Evolutionary conservation across 2,888 invertebrate species (phyloP).

Genomic region (Heliconius ethilla): DNA sequence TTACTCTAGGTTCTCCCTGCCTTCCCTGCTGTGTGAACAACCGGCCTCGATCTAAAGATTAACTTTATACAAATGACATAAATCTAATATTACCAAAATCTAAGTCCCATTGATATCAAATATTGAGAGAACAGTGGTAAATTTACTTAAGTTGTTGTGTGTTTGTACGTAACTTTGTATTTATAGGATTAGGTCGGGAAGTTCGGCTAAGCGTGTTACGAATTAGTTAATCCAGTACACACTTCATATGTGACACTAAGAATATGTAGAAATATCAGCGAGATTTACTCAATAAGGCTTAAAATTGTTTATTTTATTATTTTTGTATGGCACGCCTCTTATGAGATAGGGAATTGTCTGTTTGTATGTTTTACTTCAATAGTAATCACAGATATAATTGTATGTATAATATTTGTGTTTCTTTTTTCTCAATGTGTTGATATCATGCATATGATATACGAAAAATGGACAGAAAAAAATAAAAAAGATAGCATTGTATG

Average conservation of each 20-base stretch:
- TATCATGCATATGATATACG: too few relatives aligned
- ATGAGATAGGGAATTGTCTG: not conserved
- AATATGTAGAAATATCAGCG: conserved; percentile 6
- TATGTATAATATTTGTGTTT: too few relatives aligned
- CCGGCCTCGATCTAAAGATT: too few relatives aligned
- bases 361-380: too few relatives aligned
- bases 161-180: conserved; percentile 28
- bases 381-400: too few relatives aligned
- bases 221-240: conserved; percentile 35
- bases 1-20: too few relatives aligned
- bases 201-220: conserved; percentile 31
- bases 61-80: not conserved
- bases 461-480: too few relatives aligned
- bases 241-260: not conserved
- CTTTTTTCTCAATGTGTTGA: too few relatives aligned
- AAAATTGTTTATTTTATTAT: not conserved
- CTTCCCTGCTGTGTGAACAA: too few relatives aligned
- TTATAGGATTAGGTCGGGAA: conserved; percentile 36
- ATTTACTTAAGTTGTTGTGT: conserved; percentile 27
- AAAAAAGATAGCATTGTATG: too few relatives aligned
- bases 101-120: conserved; percentile 13
- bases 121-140: conserved; percentile 22
- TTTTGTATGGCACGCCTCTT: not conserved
- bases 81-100: not conserved
- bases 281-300: not conserved